A percentile compares a stretch with the other conserved stretches of the same genome.
These are phyloP conservation scores for Rhabdomys dilectus DNA, from an alignment of 2,113 vertebrate species.

Conservation along the genomic window DNA sequence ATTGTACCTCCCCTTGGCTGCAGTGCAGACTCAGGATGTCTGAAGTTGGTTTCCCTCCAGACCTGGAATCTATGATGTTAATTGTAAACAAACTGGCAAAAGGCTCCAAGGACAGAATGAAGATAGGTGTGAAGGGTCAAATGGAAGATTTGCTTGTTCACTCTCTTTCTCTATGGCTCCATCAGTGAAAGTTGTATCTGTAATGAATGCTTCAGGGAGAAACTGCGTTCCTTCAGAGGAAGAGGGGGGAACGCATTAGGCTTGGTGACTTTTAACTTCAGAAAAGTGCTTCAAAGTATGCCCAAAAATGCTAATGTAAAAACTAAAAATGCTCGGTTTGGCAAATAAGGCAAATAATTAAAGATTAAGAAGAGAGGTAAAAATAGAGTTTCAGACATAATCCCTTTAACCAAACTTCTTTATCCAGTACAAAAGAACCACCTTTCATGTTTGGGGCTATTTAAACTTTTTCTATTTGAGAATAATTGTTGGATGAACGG, in stretches of 20 bases:
- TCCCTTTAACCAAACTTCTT: constrained; percentile 12
- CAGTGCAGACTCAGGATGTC: background rate
- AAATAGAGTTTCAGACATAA: background rate
- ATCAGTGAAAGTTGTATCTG: background rate
- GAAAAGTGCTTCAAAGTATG: constrained; percentile 37
- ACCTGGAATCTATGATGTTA: background rate
- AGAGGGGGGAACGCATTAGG: background rate
- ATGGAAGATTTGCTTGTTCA: background rate
- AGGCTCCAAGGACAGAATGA: background rate
- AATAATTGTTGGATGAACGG: background rate
- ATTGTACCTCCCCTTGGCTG: background rate
- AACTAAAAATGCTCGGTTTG: background rate
- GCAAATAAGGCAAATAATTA: constrained; percentile 40
- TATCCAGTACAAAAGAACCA: background rate
- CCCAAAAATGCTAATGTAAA: background rate
- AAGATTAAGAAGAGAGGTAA: constrained; percentile 5
- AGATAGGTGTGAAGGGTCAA: background rate
- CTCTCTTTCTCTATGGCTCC: background rate
- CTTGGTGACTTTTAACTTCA: background rate
- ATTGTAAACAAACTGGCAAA: background rate
- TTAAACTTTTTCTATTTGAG: constrained; percentile 10
- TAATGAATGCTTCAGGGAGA: background rate
- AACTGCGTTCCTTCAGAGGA: background rate
- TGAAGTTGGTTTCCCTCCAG: background rate
- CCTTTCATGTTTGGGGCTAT: background rate